These are phyloP conservation scores for Poliocrania exsul DNA, from an alignment of 2,797 vertebrate species.

Conservation along the genomic window DNA sequence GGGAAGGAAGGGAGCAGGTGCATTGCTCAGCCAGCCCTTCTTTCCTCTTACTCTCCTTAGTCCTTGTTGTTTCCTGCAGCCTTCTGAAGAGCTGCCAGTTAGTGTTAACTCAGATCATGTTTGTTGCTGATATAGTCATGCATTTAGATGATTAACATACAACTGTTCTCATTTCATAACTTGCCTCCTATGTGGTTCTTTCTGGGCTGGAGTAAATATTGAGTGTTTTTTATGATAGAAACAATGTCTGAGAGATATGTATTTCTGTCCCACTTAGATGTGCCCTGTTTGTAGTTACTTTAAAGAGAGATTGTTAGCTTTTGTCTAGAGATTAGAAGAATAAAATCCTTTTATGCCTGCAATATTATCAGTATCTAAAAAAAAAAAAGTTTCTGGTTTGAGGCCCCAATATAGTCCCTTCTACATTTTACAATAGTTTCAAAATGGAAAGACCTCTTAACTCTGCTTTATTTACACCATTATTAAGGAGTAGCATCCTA, in stretches of 20 bases:
- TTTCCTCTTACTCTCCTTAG: neutral
- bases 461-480: neutral
- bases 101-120: neutral
- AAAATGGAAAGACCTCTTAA: neutral
- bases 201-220: neutral
- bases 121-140: neutral
- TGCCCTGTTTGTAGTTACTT: neutral
- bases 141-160: neutral
- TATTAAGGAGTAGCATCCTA: neutral
- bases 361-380: neutral
- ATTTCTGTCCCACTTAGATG: neutral
- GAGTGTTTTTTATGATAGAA: neutral
- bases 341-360: neutral
- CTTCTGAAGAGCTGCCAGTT: neutral
- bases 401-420: neutral
- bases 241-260: accelerated
- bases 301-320: neutral
- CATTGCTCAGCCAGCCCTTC: neutral
- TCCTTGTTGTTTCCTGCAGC: neutral
- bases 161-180: neutral
- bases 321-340: neutral
- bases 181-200: neutral
- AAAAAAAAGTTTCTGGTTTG: neutral
- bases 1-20: neutral
- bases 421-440: neutral